Percentiles rank a stretch among this genome's conserved stretches.
phyloP scores from a whole-genome alignment of 2,888 invertebrate genomes.

The Dascillus cervinus region DNA sequence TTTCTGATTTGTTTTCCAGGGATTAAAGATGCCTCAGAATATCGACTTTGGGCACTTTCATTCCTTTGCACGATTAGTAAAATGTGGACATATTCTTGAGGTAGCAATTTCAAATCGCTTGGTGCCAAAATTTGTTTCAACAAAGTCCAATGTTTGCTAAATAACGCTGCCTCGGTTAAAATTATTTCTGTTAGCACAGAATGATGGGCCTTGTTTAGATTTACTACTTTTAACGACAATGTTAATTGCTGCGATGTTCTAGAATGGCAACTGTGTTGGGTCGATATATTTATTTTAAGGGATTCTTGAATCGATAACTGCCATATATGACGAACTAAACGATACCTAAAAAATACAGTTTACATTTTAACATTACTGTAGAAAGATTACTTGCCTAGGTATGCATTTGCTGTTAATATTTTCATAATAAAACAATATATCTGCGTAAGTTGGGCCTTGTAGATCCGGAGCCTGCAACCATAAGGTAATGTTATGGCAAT shows the following conservation, averaged over 20 bases:
- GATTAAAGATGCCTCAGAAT: conserved; percentile 38
- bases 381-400: conserved; percentile 31
- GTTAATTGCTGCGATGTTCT: conserved; percentile 51
- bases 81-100: conserved; percentile 48
- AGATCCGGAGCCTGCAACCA: conserved; percentile 64
- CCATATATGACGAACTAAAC: conserved; percentile 59
- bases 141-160: conserved; percentile 56
- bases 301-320: conserved; percentile 55
- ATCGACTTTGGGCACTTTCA: conserved; percentile 16
- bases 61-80: conserved; percentile 44
- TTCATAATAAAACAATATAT: conserved; percentile 69
- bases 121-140: conserved; percentile 30
- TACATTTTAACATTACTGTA: too few relatives aligned
- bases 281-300: conserved; percentile 46
- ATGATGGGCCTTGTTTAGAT: conserved; percentile 58
- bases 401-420: conserved; percentile 36
- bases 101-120: conserved; percentile 40
- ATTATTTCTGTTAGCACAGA: conserved; percentile 49
- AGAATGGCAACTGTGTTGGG: conserved; percentile 42
- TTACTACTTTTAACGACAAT: conserved; percentile 60
- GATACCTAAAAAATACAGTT: conserved; percentile 40
- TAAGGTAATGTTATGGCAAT: conserved; percentile 47
- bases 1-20: conserved; percentile 24
- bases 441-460: conserved; percentile 54
- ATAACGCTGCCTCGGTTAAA: conserved; percentile 51